phyloP scores from a whole-genome alignment of 2,113 vertebrate species.

The Castor canadensis region DNA sequence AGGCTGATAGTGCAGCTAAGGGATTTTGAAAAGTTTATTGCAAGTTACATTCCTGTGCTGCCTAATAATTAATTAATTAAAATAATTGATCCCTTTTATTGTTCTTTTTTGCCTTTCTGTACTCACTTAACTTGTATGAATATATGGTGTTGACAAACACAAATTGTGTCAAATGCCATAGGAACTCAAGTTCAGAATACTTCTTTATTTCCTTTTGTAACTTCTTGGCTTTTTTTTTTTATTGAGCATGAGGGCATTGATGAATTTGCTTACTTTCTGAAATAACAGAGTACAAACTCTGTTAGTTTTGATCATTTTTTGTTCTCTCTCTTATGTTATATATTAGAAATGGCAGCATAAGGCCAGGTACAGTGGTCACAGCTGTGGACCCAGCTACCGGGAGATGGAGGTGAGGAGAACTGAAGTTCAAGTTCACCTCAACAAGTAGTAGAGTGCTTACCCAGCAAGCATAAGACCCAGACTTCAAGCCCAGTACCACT shows the following conservation, averaged over 20 bases:
- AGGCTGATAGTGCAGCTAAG: neutral
- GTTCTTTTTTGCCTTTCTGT: slow-evolving; percentile 3
- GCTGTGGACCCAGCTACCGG: too few species aligned
- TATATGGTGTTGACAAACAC: neutral
- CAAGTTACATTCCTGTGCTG: neutral
- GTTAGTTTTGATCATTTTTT: neutral
- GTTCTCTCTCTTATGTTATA: neutral
- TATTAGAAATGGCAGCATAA: neutral
- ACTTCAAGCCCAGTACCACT: too few species aligned
- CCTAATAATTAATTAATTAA: slow-evolving; percentile 47
- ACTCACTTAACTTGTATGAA: slow-evolving; percentile 22
- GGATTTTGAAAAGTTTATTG: slow-evolving; percentile 23
- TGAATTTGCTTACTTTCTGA: neutral
- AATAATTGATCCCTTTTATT: slow-evolving; percentile 19
- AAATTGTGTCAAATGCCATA: slow-evolving; percentile 52
- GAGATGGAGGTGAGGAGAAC: too few species aligned
- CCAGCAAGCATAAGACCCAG: too few species aligned
- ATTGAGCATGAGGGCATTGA: slow-evolving; percentile 28
- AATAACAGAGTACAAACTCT: neutral
- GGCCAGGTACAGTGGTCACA: too few species aligned
- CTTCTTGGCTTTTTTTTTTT: slow-evolving; percentile 50
- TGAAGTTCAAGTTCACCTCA: too few species aligned
- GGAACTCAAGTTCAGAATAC: slow-evolving; percentile 42
- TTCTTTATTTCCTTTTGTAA: slow-evolving; percentile 21
- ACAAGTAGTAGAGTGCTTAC: too few species aligned